A percentile compares a stretch with the other conserved stretches of the same genome.
Evolutionary conservation across 2,113 vertebrate genomes (phyloP).

Genomic region (Daboia siamensis): DNA sequence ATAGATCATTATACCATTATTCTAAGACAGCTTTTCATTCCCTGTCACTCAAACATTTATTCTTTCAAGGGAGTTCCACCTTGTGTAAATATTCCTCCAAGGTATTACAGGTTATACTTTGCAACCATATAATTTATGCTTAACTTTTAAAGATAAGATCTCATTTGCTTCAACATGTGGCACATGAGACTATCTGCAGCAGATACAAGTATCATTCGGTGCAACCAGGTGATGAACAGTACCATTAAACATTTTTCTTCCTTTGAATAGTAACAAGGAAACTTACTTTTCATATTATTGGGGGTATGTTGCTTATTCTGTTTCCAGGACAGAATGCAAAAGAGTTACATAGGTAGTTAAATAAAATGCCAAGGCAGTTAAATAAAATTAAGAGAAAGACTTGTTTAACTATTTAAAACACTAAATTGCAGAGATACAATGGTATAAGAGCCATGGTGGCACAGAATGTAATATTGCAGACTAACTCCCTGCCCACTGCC

Average conservation of each 20-base stretch:
- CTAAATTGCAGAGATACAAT: neutral
- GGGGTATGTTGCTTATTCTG: neutral
- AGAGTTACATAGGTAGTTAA: neutral
- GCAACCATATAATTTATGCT: constrained; percentile 43
- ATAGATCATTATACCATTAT: neutral
- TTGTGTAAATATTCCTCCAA: constrained; percentile 46
- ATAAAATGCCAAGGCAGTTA: neutral
- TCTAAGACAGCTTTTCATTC: neutral
- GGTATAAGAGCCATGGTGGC: too few relatives aligned
- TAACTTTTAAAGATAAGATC: constrained; percentile 50
- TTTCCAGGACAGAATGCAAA: neutral
- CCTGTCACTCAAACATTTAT: neutral
- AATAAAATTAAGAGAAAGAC: neutral
- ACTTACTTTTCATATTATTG: neutral
- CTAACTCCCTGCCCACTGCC: too few relatives aligned
- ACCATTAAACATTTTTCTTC: neutral
- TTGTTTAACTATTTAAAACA: neutral
- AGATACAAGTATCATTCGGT: neutral
- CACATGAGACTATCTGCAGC: neutral
- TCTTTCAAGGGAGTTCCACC: neutral
- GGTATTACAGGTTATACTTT: constrained; percentile 46
- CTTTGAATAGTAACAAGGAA: neutral
- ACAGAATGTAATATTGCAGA: too few relatives aligned
- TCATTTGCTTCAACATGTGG: constrained; percentile 17
- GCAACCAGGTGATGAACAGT: neutral